Percentiles rank a stretch among this genome's conserved stretches.
phyloP scores from a whole-genome alignment of 1,140 invertebrate species.

The Leptonema lineaticorne region DNA sequence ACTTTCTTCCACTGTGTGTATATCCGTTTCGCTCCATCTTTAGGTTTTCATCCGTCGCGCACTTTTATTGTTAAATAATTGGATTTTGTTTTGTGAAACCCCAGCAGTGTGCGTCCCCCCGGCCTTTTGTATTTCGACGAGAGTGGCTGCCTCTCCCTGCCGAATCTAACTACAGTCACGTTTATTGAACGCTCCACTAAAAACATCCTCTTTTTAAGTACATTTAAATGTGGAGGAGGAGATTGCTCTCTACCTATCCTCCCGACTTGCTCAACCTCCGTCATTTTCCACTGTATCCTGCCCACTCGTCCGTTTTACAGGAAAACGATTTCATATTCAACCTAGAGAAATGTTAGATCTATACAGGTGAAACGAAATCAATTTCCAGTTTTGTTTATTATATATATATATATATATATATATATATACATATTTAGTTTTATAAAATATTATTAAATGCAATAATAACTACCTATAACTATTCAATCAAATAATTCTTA shows the following conservation, averaged over 20 bases:
- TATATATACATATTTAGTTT: too few species aligned
- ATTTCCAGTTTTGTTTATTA: too few species aligned
- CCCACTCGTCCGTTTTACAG: too few species aligned
- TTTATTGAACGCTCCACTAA: conserved; percentile 34
- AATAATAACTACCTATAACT: too few species aligned
- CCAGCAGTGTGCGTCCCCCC: conserved; percentile 18
- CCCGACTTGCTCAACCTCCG: not conserved
- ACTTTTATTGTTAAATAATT: conserved; percentile 44
- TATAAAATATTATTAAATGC: too few species aligned
- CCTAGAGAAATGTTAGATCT: not conserved
- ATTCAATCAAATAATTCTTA: too few species aligned
- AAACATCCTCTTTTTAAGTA: conserved; percentile 32
- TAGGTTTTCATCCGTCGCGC: conserved; percentile 38
- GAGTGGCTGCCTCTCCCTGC: conserved; percentile 23
- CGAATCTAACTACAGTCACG: conserved; percentile 26
- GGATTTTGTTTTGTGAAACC: conserved; percentile 42
- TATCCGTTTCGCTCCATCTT: not conserved
- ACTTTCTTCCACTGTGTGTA: too few species aligned
- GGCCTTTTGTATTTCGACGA: conserved; percentile 2
- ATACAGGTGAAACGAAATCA: too few species aligned
- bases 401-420: too few species aligned
- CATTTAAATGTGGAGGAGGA: conserved; percentile 18
- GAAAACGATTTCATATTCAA: not conserved
- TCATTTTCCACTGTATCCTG: not conserved
- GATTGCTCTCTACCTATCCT: not conserved